phyloP scores from a whole-genome alignment of 2,113 vertebrate genomes.

The Tragelaphus scriptus region DNA sequence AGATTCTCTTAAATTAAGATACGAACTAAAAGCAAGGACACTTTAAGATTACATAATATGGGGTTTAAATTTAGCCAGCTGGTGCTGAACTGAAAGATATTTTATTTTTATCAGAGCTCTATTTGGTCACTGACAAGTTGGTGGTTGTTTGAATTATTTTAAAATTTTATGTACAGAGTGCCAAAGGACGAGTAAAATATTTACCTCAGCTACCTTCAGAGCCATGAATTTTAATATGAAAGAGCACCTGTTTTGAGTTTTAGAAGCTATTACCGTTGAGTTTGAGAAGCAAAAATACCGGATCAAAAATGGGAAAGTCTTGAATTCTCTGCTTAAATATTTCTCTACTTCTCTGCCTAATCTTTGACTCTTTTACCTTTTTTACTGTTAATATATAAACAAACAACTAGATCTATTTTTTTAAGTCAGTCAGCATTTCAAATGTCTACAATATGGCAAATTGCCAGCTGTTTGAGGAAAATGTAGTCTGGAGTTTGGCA shows the following conservation, averaged over 20 bases:
- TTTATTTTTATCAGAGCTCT: slow-evolving; percentile 70
- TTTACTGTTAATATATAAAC: background rate
- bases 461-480: background rate
- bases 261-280: background rate
- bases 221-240: slow-evolving; percentile 26
- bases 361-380: slow-evolving; percentile 33
- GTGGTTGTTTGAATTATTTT: slow-evolving; percentile 54
- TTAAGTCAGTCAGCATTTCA: background rate
- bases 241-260: slow-evolving; percentile 26
- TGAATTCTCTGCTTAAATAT: background rate
- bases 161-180: slow-evolving; percentile 29
- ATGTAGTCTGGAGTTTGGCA: background rate
- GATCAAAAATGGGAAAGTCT: background rate
- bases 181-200: slow-evolving; percentile 59
- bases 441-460: background rate
- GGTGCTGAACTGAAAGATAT: slow-evolving; percentile 52
- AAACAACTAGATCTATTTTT: background rate
- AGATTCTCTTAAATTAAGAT: slow-evolving; percentile 41
- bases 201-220: slow-evolving; percentile 28
- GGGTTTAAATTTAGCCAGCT: slow-evolving; percentile 68
- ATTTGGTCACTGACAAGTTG: slow-evolving; percentile 55
- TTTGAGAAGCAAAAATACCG: background rate
- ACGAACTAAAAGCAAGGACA: slow-evolving; percentile 54
- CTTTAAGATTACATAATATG: slow-evolving; percentile 70
- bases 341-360: background rate